Conservation (phyloP, 2,797 vertebrate species). For the Karalla daura region DNA sequence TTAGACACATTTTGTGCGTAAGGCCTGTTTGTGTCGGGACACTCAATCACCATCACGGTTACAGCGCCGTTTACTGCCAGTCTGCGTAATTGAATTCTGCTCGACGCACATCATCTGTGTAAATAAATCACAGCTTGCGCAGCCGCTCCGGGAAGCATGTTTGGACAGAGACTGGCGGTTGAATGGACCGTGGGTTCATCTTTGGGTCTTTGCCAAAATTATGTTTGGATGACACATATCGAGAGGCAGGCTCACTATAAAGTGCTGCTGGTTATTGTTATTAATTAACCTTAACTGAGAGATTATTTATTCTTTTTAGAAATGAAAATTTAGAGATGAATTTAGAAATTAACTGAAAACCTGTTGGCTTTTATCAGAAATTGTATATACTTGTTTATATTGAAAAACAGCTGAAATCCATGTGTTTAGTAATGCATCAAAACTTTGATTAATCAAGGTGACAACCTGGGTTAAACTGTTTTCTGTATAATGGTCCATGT, state of each 20-base stretch:
- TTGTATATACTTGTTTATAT: too few relatives aligned
- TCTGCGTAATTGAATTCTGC: constrained; percentile 56
- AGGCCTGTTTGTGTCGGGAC: constrained; percentile 13
- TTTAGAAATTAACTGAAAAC: too few relatives aligned
- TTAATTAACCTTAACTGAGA: not conserved
- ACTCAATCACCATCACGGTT: constrained; percentile 18
- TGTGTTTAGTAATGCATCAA: too few relatives aligned
- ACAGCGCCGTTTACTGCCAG: constrained; percentile 36
- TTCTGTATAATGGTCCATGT: not conserved
- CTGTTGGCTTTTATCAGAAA: too few relatives aligned
- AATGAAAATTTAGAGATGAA: too few relatives aligned
- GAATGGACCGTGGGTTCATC: constrained; percentile 34
- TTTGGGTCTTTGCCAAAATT: constrained; percentile 34
- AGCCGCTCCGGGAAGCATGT: constrained; percentile 28
- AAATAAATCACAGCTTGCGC: constrained; percentile 52
- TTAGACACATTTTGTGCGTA: not conserved
- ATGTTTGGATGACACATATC: constrained; percentile 19
- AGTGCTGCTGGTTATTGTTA: not conserved
- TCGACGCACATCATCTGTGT: constrained; percentile 45
- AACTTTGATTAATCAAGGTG: too few relatives aligned
- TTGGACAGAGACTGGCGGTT: constrained; percentile 46
- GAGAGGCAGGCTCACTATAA: not conserved
- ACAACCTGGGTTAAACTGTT: too few relatives aligned
- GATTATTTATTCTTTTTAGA: too few relatives aligned
- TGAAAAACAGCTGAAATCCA: too few relatives aligned